These are phyloP conservation scores for Euwallacea similis DNA, from an alignment of 1,140 invertebrate genomes.

Conservation along the genomic window DNA sequence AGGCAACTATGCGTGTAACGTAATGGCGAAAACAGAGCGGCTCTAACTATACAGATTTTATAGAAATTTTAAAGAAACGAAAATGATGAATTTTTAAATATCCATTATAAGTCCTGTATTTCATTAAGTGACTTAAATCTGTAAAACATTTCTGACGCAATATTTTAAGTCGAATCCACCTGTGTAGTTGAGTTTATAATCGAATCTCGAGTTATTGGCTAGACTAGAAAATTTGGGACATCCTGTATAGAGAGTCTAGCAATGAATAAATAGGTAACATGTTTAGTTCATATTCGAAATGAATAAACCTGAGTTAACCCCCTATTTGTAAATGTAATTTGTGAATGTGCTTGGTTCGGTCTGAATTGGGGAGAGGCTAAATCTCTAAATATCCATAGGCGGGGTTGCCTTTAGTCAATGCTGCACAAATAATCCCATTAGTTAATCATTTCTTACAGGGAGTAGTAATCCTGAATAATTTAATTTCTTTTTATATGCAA, in stretches of 20 bases:
- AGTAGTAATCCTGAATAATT: conserved; percentile 9
- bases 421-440: conserved; percentile 34
- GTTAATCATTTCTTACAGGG: conserved; percentile 16
- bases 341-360: conserved; percentile 37
- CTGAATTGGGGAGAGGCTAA: conserved; percentile 28
- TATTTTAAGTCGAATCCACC: not conserved
- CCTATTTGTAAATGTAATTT: conserved; percentile 49
- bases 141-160: too few relatives aligned
- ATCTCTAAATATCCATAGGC: conserved; percentile 33
- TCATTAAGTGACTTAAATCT: too few relatives aligned
- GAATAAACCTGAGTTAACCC: conserved; percentile 45
- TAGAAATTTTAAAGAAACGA: too few relatives aligned
- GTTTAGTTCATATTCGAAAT: conserved; percentile 46
- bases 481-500: not conserved
- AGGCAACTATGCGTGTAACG: too few relatives aligned
- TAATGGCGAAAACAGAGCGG: too few relatives aligned
- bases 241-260: conserved; percentile 5
- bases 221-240: conserved; percentile 11
- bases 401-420: conserved; percentile 18
- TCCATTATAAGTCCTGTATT: too few relatives aligned
- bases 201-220: not conserved
- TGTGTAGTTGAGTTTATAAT: not conserved
- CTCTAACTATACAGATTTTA: too few relatives aligned
- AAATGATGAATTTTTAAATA: too few relatives aligned
- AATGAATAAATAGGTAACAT: conserved; percentile 46